These are phyloP conservation scores for Psammodynastes pulverulentus DNA, from an alignment of 2,113 vertebrate species.

Conservation along the genomic window DNA sequence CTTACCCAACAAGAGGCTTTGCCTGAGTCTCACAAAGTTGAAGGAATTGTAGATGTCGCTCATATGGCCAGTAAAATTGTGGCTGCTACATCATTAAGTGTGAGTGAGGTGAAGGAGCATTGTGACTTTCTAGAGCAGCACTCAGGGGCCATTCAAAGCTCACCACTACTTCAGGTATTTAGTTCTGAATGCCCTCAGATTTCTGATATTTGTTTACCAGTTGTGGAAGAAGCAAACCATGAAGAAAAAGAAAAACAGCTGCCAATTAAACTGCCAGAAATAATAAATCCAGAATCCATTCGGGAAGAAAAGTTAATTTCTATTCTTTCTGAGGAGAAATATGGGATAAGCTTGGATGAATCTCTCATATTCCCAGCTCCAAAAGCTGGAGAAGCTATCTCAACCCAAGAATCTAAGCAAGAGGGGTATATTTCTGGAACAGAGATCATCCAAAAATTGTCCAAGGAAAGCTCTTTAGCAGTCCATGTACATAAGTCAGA, in stretches of 20 bases:
- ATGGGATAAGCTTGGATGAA: conserved; percentile 55
- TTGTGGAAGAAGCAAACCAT: conserved; percentile 22
- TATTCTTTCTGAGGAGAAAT: conserved; percentile 63
- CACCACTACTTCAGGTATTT: neutral
- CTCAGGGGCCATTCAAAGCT: conserved; percentile 65
- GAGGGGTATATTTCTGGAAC: conserved; percentile 56
- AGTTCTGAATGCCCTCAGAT: neutral
- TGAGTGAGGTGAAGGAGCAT: conserved; percentile 69
- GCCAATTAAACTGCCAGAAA: conserved; percentile 43
- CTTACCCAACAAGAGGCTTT: conserved; percentile 51
- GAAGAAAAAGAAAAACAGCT: conserved; percentile 27
- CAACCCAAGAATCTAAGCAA: conserved; percentile 58
- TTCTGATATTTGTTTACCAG: conserved; percentile 2
- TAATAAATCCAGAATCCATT: conserved; percentile 43
- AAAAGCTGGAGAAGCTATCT: conserved; percentile 26
- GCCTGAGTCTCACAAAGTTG: conserved; percentile 50
- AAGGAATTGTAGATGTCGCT: conserved; percentile 57
- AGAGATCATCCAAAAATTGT: conserved; percentile 49
- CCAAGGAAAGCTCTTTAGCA: conserved; percentile 69
- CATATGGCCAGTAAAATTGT: conserved; percentile 48
- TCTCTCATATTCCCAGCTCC: conserved; percentile 37
- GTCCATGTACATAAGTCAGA: conserved; percentile 62
- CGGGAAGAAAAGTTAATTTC: conserved; percentile 59
- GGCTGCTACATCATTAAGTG: conserved; percentile 46
- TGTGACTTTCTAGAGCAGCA: conserved; percentile 70